Base-by-base conservation (phyloP, 2,113 vertebrate genomes). In the Craseonycteris thonglongyai region DNA sequence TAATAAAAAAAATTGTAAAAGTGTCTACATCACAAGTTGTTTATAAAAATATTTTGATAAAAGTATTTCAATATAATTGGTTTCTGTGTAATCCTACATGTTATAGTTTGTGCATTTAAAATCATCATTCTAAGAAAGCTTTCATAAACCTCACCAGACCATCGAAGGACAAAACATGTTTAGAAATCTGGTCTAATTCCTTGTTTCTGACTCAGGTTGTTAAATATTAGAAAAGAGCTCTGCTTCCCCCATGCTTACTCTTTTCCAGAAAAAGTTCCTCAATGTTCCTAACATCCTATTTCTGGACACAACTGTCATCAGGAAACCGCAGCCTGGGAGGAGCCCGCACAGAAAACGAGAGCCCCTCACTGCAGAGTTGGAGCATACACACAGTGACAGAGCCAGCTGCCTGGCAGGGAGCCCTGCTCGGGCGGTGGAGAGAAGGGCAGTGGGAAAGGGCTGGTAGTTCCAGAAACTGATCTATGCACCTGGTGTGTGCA, bases 301-400 rank as follows among this genome's bases (percentile, higher is more conserved):
- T 95, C 90, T 86, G 56, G 47, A 35, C 14, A 90, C 38, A 66
- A 75, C 35, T 65, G 87, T 58, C 84, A 45, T 81, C 84, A 79
- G 80, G 83, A 90, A 74, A 35, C 26, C 86, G 74, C 38, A 72
- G 4, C 14, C 42, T 42, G 40, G 54, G 30, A 91, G 51, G 38
- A 59, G 45, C 45, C 45, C 19, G 47, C 30, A 10, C 1, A 4
- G 54, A 47, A 81, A 68, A 65, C 5, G 16, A 56, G 87, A 71
- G 54, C 40, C 59, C 83, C 45, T 40, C 54, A n/a, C 38, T 15
- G 22, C 65, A 63, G 56, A 79, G 58, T 45, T 10, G 35, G 68
- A 66, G 11, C 47, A 5, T 15, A 47, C 24, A 9, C 10, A 3
- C 61, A 10, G 26, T 13, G 49, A 16, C 26, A 1, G 45, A 58